Evolutionary conservation across 2,797 vertebrate species (phyloP).

Genomic region (Champsocephalus gunnari): DNA sequence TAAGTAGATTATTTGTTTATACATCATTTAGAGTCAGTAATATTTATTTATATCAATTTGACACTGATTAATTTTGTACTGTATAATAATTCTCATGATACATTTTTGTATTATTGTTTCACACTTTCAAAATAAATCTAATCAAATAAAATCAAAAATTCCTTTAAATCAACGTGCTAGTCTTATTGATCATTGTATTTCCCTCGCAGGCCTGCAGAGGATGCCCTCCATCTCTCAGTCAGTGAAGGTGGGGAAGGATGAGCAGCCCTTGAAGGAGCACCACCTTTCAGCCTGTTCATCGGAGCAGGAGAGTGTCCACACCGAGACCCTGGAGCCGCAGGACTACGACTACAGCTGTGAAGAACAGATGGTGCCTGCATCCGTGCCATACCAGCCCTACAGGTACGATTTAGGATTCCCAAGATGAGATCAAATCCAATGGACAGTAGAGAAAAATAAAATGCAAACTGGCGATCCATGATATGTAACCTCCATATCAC

Average conservation of each 20-base stretch:
- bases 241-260: conserved; percentile 29
- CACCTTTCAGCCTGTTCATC: conserved; percentile 67
- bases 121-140: too few species aligned
- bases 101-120: too few species aligned
- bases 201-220: conserved; percentile 75
- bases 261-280: conserved; percentile 53
- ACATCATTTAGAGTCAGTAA: too few species aligned
- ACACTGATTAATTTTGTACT: too few species aligned
- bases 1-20: too few species aligned
- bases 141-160: too few species aligned
- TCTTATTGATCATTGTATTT: conserved; percentile 49
- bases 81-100: too few species aligned
- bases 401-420: conserved; percentile 70
- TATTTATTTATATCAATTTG: too few species aligned
- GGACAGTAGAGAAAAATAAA: neutral
- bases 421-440: neutral
- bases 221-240: conserved; percentile 66
- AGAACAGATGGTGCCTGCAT: conserved; percentile 84
- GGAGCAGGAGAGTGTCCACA: conserved; percentile 74
- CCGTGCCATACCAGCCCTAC: conserved; percentile 73
- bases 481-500: neutral
- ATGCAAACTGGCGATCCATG: neutral
- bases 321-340: conserved; percentile 69
- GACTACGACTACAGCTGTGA: conserved; percentile 75
- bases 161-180: neutral